Evolutionary conservation across 2,888 invertebrate genomes (phyloP), one percentile per base, ranked within the genome.

Genomic region (Polyommatus icarus): DNA sequence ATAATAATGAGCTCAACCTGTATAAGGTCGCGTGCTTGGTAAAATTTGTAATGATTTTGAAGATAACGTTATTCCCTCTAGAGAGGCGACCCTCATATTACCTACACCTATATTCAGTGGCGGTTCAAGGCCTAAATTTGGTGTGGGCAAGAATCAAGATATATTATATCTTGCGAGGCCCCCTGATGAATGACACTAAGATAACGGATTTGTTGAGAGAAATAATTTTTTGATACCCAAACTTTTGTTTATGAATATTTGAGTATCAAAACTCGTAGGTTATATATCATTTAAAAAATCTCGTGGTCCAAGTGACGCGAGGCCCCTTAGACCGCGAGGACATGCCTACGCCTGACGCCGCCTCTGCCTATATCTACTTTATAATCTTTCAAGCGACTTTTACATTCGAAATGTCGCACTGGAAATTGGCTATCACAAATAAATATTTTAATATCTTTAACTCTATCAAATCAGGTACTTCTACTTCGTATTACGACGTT

Each of bases 401-500:
- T 59, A 59, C 7, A n/a, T 18, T 54, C 15, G 54, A 18, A 50
- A 8, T n/a, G 61, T 61, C 61, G 24, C 61, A 20, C 24, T 61
- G 61, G 61, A 12, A 61, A 67, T 67, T 67, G 29, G 24, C 10
- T 20, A 59, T 59, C 59, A 59, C 59, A 59, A 59, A 59, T 59
- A 20, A 59, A 10, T 59, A 2, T 8, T n/a, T 59, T 59, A 59
- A 24, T 29, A 67, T 67, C 4, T 24, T 67, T 24, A 61, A 12
- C 24, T 67, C 1, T 5, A 75, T 36, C 20, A 24, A 57, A 20
- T n/a, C 20, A 40, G 40, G 71, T 40, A 72, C 10, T 54, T 54
- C 4, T 72, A 72, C 24, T 36, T 84, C 92, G 94, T 85, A 67
- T 67, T 67, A 18, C 93, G 93, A 84, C 95, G 93, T 80, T 93